Evolutionary conservation across 2,888 invertebrate genomes (phyloP), one percentile per base, ranked within the genome.

Genomic region (Erannis defoliaria): DNA sequence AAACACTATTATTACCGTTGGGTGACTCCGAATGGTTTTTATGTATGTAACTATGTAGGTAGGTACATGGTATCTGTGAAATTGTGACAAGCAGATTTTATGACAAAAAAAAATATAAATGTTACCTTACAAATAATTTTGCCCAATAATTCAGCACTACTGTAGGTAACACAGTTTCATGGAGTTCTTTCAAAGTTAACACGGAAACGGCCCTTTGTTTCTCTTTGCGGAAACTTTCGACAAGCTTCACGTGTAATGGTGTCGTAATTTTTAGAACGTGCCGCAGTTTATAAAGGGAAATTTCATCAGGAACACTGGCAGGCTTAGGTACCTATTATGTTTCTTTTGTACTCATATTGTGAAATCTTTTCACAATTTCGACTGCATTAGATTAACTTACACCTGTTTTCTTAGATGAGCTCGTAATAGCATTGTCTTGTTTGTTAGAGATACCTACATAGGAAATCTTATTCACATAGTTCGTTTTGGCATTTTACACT

Each of bases 241-340:
- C 18, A 29, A 64, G 62, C 57, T 58, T 48, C 46, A 53, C 56
- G 43, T 35, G 38, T 46, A 56, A 31, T 46, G 19, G 18, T 55
- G 58, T 49, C 58, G 50, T 59, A 48, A 60, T 31, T 59, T 42
- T 35, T 40, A 23, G 38, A 5, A 21, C 19, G 21, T 53, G 38
- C 18, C 18, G 12, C 40, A 18, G n/a, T 55, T 55, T 48, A 40
- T 19, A 55, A 50, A 18, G 29, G 23, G n/a, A 50, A 38, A 35
- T 38, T 51, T 38, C 38, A 29, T 51, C 23, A 38, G 23, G 26
- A 50, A 21, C 16, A 21, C 16, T 51, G 9, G 10, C 38, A 18
- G 8, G 18, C 10, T 38, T 37, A 14, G 2, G 29, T 26, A 16
- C n/a, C n/a, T 29, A 10, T 29, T 18, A 14, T 5, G 35, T 35